Conservation (phyloP, 2,888 invertebrate genomes). For the Creontiades dilutus region DNA sequence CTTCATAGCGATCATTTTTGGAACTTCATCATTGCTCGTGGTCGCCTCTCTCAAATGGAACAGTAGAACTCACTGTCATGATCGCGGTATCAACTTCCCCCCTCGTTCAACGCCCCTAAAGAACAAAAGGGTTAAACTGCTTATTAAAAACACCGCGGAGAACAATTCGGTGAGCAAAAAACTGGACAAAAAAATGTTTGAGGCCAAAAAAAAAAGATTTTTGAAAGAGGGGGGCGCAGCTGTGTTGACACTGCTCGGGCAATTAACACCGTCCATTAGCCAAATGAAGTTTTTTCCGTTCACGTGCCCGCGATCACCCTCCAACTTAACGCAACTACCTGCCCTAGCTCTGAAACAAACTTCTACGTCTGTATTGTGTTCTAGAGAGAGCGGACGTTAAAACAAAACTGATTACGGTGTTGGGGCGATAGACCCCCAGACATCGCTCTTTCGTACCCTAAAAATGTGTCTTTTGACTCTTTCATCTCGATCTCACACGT, state of each 20-base stretch:
- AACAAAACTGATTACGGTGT: too few species aligned
- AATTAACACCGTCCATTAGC: conserved; percentile 20
- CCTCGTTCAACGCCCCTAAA: not conserved
- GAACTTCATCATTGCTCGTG: too few species aligned
- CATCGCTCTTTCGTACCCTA: too few species aligned
- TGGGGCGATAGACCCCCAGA: too few species aligned
- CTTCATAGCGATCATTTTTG: too few species aligned
- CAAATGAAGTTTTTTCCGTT: conserved; percentile 34
- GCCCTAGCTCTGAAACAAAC: too few species aligned
- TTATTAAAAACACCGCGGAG: not conserved
- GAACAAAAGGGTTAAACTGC: conserved; percentile 42
- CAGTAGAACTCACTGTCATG: not conserved
- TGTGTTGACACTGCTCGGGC: not conserved
- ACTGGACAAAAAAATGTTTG: not conserved
- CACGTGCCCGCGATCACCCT: not conserved
- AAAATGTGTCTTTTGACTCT: too few species aligned
- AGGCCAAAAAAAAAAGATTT: not conserved
- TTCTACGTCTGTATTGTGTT: too few species aligned
- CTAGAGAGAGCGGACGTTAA: too few species aligned
- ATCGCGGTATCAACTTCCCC: conserved; percentile 39
- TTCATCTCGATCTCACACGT: too few species aligned
- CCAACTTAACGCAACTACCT: too few species aligned
- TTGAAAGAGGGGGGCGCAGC: conserved; percentile 11
- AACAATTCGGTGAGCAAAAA: not conserved
- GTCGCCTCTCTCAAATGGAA: not conserved